Evolutionary conservation across 2,888 invertebrate species (phyloP), one percentile per base, ranked within the genome.

Genomic region (Anthoptus insignis): DNA sequence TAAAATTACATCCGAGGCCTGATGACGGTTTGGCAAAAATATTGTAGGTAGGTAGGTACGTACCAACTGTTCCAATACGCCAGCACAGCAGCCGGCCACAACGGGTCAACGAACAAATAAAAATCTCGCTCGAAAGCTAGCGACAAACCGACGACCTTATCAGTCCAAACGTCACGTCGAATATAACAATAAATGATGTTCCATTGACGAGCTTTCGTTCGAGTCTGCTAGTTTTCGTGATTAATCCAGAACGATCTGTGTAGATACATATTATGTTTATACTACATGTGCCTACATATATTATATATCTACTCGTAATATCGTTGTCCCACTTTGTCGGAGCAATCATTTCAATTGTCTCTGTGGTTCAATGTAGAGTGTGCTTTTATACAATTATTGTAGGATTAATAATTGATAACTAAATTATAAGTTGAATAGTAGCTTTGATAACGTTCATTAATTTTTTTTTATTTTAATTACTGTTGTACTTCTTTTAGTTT

Each of bases 81-180:
- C 69, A 68, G 76, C 80, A 78, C 82, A 80, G 68, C 80, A 79
- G 78, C 71, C 66, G 65, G 71, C 27, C 27, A 80, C 59, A 16
- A 74, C 81, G 82, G 90, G 87, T 90, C 89, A 89, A 87, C 83
- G 89, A 76, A 89, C 89, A 89, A 86, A 76, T 77, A 74, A 84
- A 83, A 81, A 86, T 82, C 81, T 80, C 81, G 81, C 75, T 76
- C 80, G 76, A 82, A 77, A 82, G 80, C 83, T 79, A 78, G 80
- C 76, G 77, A 78, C 82, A 76, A 80, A 82, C 79, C 84, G 82
- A 80, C 82, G 87, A 88, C 86, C 84, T 88, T 88, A 88, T 86
- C 84, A 79, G 78, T 76, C 71, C 73, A 65, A 34, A 29, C 54
- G 42, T 67, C 65, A 64, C 64, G 64, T 57, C 64, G 57, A 57